Conservation (phyloP, 2,888 invertebrate genomes). For the Chorisops tibialis region DNA sequence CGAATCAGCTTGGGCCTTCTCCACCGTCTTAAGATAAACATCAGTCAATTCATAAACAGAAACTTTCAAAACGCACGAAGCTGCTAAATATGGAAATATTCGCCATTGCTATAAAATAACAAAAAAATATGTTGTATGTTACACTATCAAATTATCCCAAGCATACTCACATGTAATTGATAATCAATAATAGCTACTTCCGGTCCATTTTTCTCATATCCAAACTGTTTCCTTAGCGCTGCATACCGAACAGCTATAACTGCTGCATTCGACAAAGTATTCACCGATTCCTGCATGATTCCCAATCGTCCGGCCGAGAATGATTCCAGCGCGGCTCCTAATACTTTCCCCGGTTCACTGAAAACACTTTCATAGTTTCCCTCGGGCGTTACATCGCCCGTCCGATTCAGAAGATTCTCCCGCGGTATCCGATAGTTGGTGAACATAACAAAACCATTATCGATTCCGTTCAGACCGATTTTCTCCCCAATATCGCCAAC, state of each 20-base stretch:
- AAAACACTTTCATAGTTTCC: constrained; percentile 88
- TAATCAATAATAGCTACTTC: constrained; percentile 79
- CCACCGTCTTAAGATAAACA: constrained; percentile 65
- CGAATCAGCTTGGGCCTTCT: constrained; percentile 57
- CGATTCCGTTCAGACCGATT: constrained; percentile 84
- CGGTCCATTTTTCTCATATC: constrained; percentile 58
- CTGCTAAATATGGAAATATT: constrained; percentile 67
- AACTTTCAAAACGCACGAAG: constrained; percentile 60
- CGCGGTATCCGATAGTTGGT: constrained; percentile 83
- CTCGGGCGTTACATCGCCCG: constrained; percentile 82
- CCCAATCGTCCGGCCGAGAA: constrained; percentile 80
- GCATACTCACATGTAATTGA: constrained; percentile 63
- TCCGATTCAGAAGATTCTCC: constrained; percentile 79
- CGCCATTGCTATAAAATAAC: constrained; percentile 65
- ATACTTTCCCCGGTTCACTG: constrained; percentile 79
- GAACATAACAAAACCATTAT: constrained; percentile 90
- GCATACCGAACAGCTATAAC: constrained; percentile 76
- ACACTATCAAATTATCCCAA: not conserved
- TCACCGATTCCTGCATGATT: constrained; percentile 58
- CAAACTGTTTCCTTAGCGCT: constrained; percentile 75
- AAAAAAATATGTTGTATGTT: constrained; percentile 15
- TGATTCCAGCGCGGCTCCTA: constrained; percentile 82
- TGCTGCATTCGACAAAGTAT: constrained; percentile 60
- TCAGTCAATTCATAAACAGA: constrained; percentile 64
- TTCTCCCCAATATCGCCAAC: constrained; percentile 94